A percentile compares a stretch with the other conserved stretches of the same genome.
These are phyloP conservation scores for Caenorhabditis drosophilae DNA, from an alignment of 2,888 invertebrate species.

Conservation along the genomic window DNA sequence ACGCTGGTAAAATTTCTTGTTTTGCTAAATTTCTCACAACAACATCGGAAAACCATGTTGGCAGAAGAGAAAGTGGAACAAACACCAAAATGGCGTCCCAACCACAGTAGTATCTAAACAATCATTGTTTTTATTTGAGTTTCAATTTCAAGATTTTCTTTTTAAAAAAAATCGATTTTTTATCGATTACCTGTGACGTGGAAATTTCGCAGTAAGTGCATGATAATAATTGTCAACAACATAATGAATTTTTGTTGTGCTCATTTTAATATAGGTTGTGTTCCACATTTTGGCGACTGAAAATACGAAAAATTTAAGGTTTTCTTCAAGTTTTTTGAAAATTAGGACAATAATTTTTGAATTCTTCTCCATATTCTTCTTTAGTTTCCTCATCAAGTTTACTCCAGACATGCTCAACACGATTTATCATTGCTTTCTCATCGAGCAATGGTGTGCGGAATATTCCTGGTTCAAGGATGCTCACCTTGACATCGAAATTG, in stretches of 20 bases:
- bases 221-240: slow-evolving; percentile 65
- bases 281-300: slow-evolving; percentile 55
- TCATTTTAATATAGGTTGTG: slow-evolving; percentile 42
- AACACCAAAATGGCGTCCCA: slow-evolving; percentile 59
- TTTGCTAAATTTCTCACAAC: slow-evolving; percentile 38
- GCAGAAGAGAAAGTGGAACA: slow-evolving; percentile 56
- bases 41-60: slow-evolving; percentile 52
- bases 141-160: not conserved
- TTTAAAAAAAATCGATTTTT: too few relatives aligned
- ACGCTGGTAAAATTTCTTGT: slow-evolving; percentile 42
- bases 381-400: slow-evolving; percentile 43
- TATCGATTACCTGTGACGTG: slow-evolving; percentile 42
- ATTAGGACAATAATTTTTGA: slow-evolving; percentile 56
- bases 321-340: not conserved
- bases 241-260: slow-evolving; percentile 52
- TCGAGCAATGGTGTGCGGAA: slow-evolving; percentile 58
- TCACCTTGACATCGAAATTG: slow-evolving; percentile 50
- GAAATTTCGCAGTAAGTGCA: slow-evolving; percentile 59
- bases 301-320: slow-evolving; percentile 5
- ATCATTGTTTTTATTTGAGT: not conserved
- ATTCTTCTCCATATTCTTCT: slow-evolving; percentile 57
- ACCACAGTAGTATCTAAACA: slow-evolving; percentile 56
- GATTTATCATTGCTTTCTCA: slow-evolving; percentile 39
- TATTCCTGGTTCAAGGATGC: slow-evolving; percentile 60
- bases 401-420: slow-evolving; percentile 56